A percentile compares a stretch with the other conserved stretches of the same genome.
These are phyloP conservation scores for Centruroides sculpturatus DNA, from an alignment of 1,140 invertebrate species.

Conservation along the genomic window DNA sequence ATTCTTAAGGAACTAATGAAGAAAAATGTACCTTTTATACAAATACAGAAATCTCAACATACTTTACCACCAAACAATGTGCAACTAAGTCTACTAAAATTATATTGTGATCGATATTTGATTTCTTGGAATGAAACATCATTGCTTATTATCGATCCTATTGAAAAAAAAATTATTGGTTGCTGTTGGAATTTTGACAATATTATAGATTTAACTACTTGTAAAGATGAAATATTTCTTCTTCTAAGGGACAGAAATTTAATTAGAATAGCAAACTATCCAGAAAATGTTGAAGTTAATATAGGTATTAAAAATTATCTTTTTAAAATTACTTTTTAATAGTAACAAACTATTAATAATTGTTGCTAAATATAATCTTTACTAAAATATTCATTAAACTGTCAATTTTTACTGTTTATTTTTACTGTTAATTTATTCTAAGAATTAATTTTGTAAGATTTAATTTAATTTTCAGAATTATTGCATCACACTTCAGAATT, in stretches of 20 bases:
- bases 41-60: too few relatives aligned
- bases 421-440: too few relatives aligned
- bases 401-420: too few relatives aligned
- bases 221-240: constrained; percentile 62
- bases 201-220: constrained; percentile 43
- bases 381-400: too few relatives aligned
- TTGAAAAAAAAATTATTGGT: constrained; percentile 33
- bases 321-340: neutral
- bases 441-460: too few relatives aligned
- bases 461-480: too few relatives aligned
- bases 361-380: too few relatives aligned
- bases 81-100: constrained; percentile 49
- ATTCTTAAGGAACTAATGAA: constrained; percentile 54
- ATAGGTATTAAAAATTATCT: neutral
- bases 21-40: too few relatives aligned
- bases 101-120: constrained; percentile 51
- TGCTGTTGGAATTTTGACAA: constrained; percentile 31
- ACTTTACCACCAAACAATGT: constrained; percentile 11
- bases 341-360: too few relatives aligned
- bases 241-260: constrained; percentile 50
- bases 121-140: constrained; percentile 53
- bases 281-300: constrained; percentile 1
- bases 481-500: too few relatives aligned
- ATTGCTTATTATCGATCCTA: constrained; percentile 58
- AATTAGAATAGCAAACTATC: constrained; percentile 30